phyloP scores from a whole-genome alignment of 2,888 invertebrate species.

The Aromia moschata region DNA sequence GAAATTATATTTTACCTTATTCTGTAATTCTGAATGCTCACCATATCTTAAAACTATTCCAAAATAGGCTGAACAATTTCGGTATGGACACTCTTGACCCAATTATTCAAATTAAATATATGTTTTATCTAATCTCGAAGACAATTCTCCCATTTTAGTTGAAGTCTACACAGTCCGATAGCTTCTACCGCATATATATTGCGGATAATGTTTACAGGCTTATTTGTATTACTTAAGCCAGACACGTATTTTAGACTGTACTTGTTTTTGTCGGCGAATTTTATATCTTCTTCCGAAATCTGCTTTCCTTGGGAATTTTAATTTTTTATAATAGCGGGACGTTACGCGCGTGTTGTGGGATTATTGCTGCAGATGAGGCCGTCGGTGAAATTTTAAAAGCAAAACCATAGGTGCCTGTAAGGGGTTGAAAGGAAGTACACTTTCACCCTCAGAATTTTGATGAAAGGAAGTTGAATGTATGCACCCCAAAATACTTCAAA shows the following conservation, averaged over 20 bases:
- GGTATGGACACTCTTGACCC: not conserved
- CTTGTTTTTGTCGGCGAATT: conserved; percentile 19
- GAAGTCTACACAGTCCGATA: not conserved
- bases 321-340: conserved; percentile 1
- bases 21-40: not conserved
- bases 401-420: too few relatives aligned
- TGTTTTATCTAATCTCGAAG: conserved; percentile 2
- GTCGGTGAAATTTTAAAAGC: too few relatives aligned
- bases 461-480: too few relatives aligned
- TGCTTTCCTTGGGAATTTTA: conserved; percentile 13
- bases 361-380: too few relatives aligned
- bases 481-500: too few relatives aligned
- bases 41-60: not conserved
- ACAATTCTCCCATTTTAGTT: conserved; percentile 1
- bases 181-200: not conserved
- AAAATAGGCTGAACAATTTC: not conserved
- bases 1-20: not conserved
- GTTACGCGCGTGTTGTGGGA: too few relatives aligned
- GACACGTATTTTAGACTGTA: conserved; percentile 7
- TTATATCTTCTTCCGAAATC: not conserved
- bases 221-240: conserved; percentile 10
- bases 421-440: too few relatives aligned
- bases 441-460: too few relatives aligned
- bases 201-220: conserved; percentile 5
- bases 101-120: conserved; percentile 5